Evolutionary conservation across 2,113 vertebrate species (phyloP).

Genomic region (Pluvialis apricaria): DNA sequence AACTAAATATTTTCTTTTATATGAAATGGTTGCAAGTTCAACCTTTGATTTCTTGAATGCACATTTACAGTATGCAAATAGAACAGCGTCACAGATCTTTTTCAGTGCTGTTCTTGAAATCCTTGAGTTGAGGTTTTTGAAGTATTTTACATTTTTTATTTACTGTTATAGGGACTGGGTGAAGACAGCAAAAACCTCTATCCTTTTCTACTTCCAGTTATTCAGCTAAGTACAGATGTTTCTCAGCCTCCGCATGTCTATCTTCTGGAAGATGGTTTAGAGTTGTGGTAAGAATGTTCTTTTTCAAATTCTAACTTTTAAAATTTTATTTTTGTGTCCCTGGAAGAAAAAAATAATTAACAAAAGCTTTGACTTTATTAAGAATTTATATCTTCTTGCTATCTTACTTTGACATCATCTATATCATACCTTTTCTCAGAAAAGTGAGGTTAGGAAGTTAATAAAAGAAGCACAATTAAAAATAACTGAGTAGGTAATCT

Average conservation of each 20-base stretch:
- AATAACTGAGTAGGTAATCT: neutral
- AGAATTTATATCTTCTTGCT: neutral
- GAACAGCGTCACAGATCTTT: neutral
- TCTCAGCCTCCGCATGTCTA: constrained; percentile 97
- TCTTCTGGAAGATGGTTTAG: constrained; percentile 96
- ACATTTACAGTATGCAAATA: neutral
- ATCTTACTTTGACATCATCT: neutral
- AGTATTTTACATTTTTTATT: constrained; percentile 9
- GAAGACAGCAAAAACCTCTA: constrained; percentile 95
- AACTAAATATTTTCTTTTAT: neutral
- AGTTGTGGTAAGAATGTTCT: constrained; percentile 86
- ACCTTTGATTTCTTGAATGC: neutral
- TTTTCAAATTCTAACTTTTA: neutral
- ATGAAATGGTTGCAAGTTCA: neutral
- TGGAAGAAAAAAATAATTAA: neutral
- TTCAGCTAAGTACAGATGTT: constrained; percentile 97
- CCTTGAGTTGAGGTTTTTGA: neutral
- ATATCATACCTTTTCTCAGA: neutral
- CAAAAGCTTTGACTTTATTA: neutral
- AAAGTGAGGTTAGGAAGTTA: neutral
- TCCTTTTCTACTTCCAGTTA: constrained; percentile 94
- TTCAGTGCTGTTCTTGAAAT: neutral
- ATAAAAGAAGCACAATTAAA: neutral
- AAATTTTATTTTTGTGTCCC: neutral
- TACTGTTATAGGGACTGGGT: constrained; percentile 85